Evolutionary conservation across 2,888 invertebrate species (phyloP).

Genomic region (Eilema griseolum): DNA sequence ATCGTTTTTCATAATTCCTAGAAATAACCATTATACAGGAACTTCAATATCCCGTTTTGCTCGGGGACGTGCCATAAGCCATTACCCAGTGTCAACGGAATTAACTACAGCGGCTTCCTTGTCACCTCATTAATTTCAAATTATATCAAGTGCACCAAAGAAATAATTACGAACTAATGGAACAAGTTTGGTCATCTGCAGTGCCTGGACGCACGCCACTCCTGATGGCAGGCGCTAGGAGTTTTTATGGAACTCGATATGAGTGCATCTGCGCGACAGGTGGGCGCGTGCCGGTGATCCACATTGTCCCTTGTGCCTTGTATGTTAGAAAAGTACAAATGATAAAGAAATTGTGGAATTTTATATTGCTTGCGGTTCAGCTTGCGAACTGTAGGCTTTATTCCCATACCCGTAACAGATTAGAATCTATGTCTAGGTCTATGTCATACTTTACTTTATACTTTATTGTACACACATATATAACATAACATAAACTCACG

Average conservation of each 20-base stretch:
- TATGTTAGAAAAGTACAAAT: background rate
- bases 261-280: slow-evolving; percentile 58
- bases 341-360: too few species aligned
- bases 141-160: slow-evolving; percentile 12
- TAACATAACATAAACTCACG: too few species aligned
- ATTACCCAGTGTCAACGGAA: background rate
- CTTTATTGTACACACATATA: too few species aligned
- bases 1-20: too few species aligned
- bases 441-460: too few species aligned
- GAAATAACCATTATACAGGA: too few species aligned
- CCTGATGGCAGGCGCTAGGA: slow-evolving; percentile 43
- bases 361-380: too few species aligned
- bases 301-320: slow-evolving; percentile 20
- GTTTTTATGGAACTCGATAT: slow-evolving; percentile 48
- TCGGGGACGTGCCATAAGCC: background rate
- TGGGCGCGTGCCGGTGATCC: slow-evolving; percentile 49
- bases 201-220: slow-evolving; percentile 8
- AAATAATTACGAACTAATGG: slow-evolving; percentile 10
- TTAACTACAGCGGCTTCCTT: slow-evolving; percentile 3
- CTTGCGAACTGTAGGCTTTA: too few species aligned
- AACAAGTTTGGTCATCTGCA: slow-evolving; percentile 17
- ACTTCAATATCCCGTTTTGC: too few species aligned
- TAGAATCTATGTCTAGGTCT: too few species aligned
- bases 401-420: too few species aligned
- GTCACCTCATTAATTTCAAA: slow-evolving; percentile 12